Percentiles rank a stretch among this genome's conserved stretches.
phyloP scores from a whole-genome alignment of 2,113 vertebrate species.

The Lepisosteus oculatus region DNA sequence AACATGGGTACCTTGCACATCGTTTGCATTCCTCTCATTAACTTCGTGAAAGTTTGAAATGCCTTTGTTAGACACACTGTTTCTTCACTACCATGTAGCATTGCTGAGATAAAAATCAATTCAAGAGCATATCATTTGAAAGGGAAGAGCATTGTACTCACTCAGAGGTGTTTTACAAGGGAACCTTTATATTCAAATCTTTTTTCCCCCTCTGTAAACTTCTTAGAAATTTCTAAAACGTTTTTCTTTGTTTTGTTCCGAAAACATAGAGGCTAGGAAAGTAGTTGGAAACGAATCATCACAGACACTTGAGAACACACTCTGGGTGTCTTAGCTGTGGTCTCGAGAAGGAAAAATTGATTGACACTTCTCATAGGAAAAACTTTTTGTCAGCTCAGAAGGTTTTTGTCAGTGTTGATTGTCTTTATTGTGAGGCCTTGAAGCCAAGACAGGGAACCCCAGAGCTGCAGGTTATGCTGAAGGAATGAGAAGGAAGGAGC shows the following conservation, averaged over 20 bases:
- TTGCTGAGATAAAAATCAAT: neutral
- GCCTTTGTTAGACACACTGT: no score
- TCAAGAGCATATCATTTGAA: constrained; percentile 22
- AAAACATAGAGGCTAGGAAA: constrained; percentile 49
- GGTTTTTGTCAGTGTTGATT: no score
- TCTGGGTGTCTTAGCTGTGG: no score
- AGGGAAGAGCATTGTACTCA: constrained; percentile 58
- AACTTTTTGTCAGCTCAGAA: neutral
- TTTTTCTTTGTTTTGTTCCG: no score
- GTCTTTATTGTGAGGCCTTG: no score
- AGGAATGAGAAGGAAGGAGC: no score
- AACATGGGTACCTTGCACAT: neutral
- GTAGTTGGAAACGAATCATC: constrained; percentile 37
- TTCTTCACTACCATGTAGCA: neutral
- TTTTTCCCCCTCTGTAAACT: constrained; percentile 47
- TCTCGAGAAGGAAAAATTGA: neutral
- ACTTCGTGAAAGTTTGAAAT: no score
- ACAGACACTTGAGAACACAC: constrained; percentile 38
- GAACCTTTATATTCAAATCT: constrained; percentile 59
- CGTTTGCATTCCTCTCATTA: no score
- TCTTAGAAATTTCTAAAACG: constrained; percentile 23
- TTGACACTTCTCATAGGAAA: neutral
- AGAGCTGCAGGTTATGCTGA: no score
- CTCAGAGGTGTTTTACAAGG: constrained; percentile 62
- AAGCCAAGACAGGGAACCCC: no score